Percentiles rank a stretch among this genome's conserved stretches.
Evolutionary conservation across 2,113 vertebrate species (phyloP).

Genomic region (Upupa epops): DNA sequence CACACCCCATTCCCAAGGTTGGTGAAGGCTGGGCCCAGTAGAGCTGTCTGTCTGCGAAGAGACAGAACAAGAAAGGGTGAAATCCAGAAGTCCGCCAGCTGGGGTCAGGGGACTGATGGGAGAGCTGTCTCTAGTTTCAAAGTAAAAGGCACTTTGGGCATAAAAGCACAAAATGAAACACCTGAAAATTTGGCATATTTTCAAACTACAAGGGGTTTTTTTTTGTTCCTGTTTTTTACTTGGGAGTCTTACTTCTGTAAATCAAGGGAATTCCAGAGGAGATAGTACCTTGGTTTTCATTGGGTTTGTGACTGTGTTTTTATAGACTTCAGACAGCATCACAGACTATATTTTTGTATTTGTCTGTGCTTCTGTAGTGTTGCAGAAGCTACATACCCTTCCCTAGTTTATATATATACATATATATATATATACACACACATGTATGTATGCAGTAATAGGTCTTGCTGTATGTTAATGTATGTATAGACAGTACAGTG

Average conservation of each 20-base stretch:
- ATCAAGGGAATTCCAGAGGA: background rate
- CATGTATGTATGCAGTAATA: background rate
- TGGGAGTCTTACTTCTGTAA: background rate
- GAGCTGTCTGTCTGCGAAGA: too few species aligned
- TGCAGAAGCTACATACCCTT: background rate
- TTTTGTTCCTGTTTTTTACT: conserved; percentile 7
- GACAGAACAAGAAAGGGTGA: too few species aligned
- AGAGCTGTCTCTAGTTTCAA: too few species aligned
- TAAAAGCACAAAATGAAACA: too few species aligned
- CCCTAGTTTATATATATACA: background rate
- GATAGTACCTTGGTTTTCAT: background rate
- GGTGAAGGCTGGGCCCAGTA: too few species aligned
- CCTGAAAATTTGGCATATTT: too few species aligned
- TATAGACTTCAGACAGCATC: background rate
- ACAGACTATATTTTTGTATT: background rate
- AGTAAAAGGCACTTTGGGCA: too few species aligned
- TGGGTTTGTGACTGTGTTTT: background rate
- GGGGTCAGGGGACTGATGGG: too few species aligned
- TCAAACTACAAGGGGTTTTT: background rate
- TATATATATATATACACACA: too few species aligned
- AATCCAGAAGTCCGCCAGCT: too few species aligned
- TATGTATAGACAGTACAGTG: background rate
- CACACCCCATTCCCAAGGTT: too few species aligned
- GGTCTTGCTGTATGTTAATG: background rate
- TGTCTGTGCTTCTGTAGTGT: background rate